Conservation (phyloP, 2,797 vertebrate species). For the Poecilia gillii region DNA sequence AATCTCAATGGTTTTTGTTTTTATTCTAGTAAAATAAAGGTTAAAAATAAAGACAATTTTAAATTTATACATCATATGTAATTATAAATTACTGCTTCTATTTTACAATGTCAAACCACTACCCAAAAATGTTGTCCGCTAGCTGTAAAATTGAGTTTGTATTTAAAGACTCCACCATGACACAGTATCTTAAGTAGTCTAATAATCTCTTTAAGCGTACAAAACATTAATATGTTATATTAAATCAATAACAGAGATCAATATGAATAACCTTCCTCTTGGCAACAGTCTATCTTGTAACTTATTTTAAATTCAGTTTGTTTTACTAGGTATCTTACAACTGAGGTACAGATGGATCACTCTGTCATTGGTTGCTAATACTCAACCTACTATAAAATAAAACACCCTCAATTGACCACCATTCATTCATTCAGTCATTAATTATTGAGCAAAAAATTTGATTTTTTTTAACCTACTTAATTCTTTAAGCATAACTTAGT, state of each 20-base stretch:
- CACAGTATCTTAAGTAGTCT: neutral
- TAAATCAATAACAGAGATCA: neutral
- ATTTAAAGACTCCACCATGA: neutral
- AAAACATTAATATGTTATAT: neutral
- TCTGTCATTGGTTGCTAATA: neutral
- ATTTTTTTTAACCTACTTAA: neutral
- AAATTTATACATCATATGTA: neutral
- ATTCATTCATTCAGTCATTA: neutral
- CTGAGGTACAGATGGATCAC: neutral
- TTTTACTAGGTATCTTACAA: neutral
- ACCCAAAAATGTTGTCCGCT: neutral
- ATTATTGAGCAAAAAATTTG: neutral
- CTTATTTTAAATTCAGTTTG: neutral
- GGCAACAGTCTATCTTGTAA: neutral
- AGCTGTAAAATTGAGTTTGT: neutral
- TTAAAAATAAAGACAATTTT: too few species aligned
- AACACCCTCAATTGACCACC: neutral
- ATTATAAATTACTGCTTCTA: neutral
- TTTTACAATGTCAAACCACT: neutral
- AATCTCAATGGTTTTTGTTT: too few species aligned
- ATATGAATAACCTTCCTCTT: slow-evolving; percentile 3
- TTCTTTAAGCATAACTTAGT: neutral
- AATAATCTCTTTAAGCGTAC: neutral
- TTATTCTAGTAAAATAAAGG: too few species aligned
- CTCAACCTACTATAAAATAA: neutral